A percentile compares a stretch with the other conserved stretches of the same genome.
These are phyloP conservation scores for Ormyrus nitidulus DNA, from an alignment of 2,888 invertebrate species.

Conservation along the genomic window DNA sequence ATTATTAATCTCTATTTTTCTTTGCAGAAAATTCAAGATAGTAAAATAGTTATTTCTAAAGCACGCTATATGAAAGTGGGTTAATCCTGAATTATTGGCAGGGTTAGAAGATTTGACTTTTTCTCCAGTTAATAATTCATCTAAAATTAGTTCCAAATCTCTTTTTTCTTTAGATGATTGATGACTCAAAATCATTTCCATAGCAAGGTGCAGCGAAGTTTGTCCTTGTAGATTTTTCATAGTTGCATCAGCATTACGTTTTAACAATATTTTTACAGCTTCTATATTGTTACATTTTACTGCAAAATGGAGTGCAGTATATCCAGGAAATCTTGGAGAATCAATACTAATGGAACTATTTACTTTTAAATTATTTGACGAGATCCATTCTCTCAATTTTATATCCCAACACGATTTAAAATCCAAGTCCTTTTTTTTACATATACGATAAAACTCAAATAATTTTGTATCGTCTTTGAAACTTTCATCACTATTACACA, in stretches of 20 bases:
- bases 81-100: not conserved
- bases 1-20: slow-evolving; percentile 4
- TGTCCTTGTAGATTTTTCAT: slow-evolving; percentile 32
- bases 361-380: not conserved
- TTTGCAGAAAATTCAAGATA: slow-evolving; percentile 11
- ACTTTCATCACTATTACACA: not conserved
- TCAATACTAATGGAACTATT: slow-evolving; percentile 12
- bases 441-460: slow-evolving; percentile 17
- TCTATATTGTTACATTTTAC: not conserved
- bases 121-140: not conserved
- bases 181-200: slow-evolving; percentile 19
- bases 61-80: slow-evolving; percentile 33
- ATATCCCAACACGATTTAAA: not conserved
- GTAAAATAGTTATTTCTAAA: not conserved
- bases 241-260: not conserved
- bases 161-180: not conserved
- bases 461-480: slow-evolving; percentile 6
- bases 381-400: slow-evolving; percentile 9
- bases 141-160: slow-evolving; percentile 4
- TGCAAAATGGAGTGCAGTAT: slow-evolving; percentile 36
- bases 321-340: slow-evolving; percentile 13
- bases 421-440: not conserved
- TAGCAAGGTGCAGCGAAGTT: slow-evolving; percentile 33
- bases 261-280: slow-evolving; percentile 12
- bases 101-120: not conserved